Evolutionary conservation across 2,888 invertebrate species (phyloP).

Genomic region (Aelia acuminata): DNA sequence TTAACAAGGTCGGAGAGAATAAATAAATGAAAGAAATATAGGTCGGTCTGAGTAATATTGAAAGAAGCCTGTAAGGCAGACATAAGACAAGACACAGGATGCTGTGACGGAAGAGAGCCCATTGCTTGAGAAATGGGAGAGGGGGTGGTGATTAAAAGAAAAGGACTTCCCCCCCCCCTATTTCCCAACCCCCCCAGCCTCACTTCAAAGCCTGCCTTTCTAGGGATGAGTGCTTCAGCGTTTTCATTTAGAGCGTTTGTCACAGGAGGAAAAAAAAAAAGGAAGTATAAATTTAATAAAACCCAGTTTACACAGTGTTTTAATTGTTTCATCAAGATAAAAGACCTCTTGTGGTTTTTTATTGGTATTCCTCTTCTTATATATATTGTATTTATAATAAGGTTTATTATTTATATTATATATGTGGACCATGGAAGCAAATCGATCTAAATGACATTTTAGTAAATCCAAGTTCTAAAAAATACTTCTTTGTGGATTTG

Average conservation of each 20-base stretch:
- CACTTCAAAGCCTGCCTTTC: neutral
- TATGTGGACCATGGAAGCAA: too few relatives aligned
- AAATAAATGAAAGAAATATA: too few relatives aligned
- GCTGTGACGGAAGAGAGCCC: neutral
- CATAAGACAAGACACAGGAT: conserved; percentile 5
- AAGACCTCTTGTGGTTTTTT: neutral
- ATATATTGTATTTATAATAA: too few relatives aligned
- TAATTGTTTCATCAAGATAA: neutral
- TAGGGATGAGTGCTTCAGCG: neutral
- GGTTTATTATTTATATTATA: too few relatives aligned
- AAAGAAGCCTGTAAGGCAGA: neutral
- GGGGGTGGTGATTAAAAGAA: neutral
- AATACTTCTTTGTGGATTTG: too few relatives aligned
- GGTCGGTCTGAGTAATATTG: neutral
- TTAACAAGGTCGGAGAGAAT: too few relatives aligned
- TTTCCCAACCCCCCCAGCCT: neutral
- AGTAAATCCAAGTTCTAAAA: too few relatives aligned
- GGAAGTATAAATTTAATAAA: neutral
- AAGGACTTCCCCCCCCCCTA: neutral
- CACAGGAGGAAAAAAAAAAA: neutral
- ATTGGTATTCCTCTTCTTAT: too few relatives aligned
- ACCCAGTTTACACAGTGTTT: neutral
- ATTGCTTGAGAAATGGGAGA: neutral
- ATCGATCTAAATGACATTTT: too few relatives aligned
- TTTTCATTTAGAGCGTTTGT: neutral